A percentile compares a stretch with the other conserved stretches of the same genome.
Conservation (phyloP, 1,140 invertebrate species). For the Tribolium madens region DNA sequence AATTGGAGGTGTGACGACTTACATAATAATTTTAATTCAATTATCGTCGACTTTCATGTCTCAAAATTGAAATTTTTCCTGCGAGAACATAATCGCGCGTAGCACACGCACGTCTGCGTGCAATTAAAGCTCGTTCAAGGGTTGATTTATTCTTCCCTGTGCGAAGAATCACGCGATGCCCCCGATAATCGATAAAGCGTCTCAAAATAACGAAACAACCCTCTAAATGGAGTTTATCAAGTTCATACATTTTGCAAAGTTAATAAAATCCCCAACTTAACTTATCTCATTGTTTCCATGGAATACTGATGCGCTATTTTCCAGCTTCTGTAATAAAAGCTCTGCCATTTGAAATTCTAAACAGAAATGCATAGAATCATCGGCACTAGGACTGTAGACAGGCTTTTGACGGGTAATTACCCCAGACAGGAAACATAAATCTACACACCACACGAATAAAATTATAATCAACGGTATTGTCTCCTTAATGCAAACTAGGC, state of each 20-base stretch:
- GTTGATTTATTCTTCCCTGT: neutral
- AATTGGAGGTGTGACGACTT: constrained; percentile 48
- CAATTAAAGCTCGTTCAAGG: neutral
- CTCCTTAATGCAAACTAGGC: neutral
- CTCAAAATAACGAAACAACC: neutral
- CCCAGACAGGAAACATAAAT: neutral
- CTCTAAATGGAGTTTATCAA: constrained; percentile 15
- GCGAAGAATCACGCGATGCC: neutral
- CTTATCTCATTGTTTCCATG: constrained; percentile 12
- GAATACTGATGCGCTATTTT: constrained; percentile 27
- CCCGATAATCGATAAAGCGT: neutral
- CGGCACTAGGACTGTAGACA: neutral
- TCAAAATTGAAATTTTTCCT: neutral
- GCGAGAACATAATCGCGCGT: no score
- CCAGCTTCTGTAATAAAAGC: constrained; percentile 23
- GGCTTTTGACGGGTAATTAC: constrained; percentile 18
- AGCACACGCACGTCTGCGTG: no score
- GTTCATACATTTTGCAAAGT: constrained; percentile 14
- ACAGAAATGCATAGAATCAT: constrained; percentile 19
- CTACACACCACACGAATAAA: neutral
- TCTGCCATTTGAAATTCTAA: constrained; percentile 21
- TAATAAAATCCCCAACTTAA: constrained; percentile 27
- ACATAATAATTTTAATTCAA: constrained; percentile 54
- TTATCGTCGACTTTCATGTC: constrained; percentile 33
- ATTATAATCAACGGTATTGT: neutral